Conservation (phyloP, 2,113 vertebrate species). For the Natator depressus region DNA sequence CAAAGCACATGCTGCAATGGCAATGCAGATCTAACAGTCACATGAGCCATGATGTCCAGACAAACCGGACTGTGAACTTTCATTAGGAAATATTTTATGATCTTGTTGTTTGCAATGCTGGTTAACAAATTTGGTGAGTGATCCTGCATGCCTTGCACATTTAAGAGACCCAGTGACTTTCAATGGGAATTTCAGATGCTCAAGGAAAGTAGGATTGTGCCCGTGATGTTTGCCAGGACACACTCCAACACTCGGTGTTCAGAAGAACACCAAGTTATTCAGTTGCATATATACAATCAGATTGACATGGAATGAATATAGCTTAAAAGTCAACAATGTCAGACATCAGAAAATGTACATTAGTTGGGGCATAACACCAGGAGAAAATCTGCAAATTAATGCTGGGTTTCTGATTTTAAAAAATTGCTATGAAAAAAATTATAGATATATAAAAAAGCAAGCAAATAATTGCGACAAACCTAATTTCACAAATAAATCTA, state of each 20-base stretch:
- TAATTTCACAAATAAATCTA: background rate
- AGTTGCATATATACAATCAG: background rate
- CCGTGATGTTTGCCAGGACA: background rate
- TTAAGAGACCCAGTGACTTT: background rate
- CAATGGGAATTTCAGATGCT: background rate
- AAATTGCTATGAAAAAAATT: background rate
- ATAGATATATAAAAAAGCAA: background rate
- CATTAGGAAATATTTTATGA: background rate
- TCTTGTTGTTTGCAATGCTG: accelerated
- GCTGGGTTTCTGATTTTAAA: background rate
- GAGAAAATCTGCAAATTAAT: background rate
- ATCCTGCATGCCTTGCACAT: background rate
- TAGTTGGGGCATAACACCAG: background rate
- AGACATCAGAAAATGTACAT: background rate
- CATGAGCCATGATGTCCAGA: background rate
- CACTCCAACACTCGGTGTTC: accelerated
- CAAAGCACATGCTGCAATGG: background rate
- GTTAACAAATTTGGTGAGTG: background rate
- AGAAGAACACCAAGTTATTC: background rate
- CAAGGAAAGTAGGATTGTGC: background rate
- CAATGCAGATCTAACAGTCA: background rate
- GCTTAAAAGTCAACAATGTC: background rate
- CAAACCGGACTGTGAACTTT: background rate
- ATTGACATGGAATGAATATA: background rate
- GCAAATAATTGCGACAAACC: background rate